Evolutionary conservation across 1,140 invertebrate genomes (phyloP).

Genomic region (Philotrypesis tridentata): DNA sequence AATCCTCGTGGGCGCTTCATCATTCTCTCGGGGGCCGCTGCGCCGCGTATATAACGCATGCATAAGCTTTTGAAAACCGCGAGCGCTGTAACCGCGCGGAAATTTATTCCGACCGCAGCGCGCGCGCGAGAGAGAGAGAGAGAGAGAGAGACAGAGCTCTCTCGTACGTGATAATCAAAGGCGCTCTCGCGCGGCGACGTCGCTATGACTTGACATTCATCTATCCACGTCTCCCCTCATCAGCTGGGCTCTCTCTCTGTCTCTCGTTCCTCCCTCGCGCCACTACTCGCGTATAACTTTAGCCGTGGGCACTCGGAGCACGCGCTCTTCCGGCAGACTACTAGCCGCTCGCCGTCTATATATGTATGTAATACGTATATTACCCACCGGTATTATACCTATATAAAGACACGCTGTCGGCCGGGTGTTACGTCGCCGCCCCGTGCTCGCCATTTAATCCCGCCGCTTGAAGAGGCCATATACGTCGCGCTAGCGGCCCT

Average conservation of each 20-base stretch:
- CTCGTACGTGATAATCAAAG: too few relatives aligned
- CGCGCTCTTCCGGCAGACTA: not conserved
- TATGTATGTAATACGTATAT: too few relatives aligned
- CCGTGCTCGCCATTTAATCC: conserved; percentile 56
- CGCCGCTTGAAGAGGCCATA: conserved; percentile 60
- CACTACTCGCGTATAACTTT: not conserved
- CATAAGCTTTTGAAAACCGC: too few relatives aligned
- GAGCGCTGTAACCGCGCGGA: not conserved
- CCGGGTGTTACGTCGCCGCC: not conserved
- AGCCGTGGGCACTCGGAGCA: not conserved
- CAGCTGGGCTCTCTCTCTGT: not conserved
- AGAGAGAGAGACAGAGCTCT: too few relatives aligned
- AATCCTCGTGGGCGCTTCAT: too few relatives aligned
- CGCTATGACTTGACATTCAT: not conserved
- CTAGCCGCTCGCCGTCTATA: too few relatives aligned
- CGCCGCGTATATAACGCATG: too few relatives aligned
- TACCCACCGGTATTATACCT: too few relatives aligned
- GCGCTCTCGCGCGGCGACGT: too few relatives aligned
- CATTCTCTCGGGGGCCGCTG: too few relatives aligned
- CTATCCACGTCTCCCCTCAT: not conserved
- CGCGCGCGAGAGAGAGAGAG: too few relatives aligned
- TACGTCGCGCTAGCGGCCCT: conserved; percentile 44
- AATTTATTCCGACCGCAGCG: not conserved
- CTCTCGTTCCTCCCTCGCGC: not conserved
- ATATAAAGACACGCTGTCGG: not conserved